Evolutionary conservation across 2,797 vertebrate genomes (phyloP).

Genomic region (Heliangelus exortis): DNA sequence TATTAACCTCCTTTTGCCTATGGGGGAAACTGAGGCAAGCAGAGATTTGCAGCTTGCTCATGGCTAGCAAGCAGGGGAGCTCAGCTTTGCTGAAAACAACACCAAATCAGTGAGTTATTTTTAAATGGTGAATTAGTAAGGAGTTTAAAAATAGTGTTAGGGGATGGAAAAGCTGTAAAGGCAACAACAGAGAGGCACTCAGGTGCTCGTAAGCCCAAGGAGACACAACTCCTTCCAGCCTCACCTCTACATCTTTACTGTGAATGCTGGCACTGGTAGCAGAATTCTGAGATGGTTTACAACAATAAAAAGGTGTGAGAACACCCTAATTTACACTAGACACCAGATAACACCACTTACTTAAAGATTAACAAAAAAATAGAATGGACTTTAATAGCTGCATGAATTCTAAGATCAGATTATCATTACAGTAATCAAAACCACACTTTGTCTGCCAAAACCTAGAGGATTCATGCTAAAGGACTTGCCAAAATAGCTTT

Average conservation of each 20-base stretch:
- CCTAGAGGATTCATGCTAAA: background rate
- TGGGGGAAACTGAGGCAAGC: background rate
- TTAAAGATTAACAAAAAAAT: background rate
- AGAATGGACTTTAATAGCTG: background rate
- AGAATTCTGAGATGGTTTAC: background rate
- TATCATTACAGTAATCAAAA: rapidly evolving
- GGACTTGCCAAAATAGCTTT: background rate
- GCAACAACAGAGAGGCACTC: background rate
- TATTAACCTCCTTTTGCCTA: background rate
- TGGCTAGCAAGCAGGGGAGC: background rate
- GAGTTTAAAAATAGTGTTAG: background rate
- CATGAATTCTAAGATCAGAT: background rate
- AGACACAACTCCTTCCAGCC: background rate
- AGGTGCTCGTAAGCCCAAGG: background rate
- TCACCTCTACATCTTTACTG: background rate
- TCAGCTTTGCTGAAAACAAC: background rate
- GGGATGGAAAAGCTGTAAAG: background rate
- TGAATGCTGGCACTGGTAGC: rapidly evolving
- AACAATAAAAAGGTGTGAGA: background rate
- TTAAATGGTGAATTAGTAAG: background rate
- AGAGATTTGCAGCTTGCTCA: background rate
- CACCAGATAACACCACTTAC: background rate
- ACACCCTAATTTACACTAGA: background rate
- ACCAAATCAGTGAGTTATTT: background rate
- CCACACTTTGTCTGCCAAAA: background rate